These are phyloP conservation scores for Epicampocera succincta DNA, from an alignment of 2,888 invertebrate genomes.

Conservation along the genomic window DNA sequence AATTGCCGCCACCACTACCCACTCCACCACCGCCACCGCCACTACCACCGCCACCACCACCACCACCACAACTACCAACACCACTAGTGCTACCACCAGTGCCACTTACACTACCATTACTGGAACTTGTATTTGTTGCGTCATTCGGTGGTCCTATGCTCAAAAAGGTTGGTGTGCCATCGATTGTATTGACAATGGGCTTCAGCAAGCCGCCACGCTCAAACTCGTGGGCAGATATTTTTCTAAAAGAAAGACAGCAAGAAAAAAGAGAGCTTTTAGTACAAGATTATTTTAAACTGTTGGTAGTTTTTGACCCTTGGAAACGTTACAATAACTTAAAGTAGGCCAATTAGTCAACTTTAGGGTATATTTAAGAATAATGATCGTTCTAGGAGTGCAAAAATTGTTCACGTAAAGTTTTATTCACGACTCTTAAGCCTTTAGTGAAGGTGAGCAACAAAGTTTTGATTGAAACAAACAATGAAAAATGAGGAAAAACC, in stretches of 20 bases:
- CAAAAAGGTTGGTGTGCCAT: constrained; percentile 96
- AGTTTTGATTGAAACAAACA: too few species aligned
- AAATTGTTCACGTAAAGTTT: too few species aligned
- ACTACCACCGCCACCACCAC: constrained; percentile 64
- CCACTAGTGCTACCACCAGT: constrained; percentile 65
- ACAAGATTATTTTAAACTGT: too few species aligned
- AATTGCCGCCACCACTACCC: constrained; percentile 66
- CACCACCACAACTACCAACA: constrained; percentile 56
- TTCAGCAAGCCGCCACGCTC: constrained; percentile 95
- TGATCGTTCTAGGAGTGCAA: too few species aligned
- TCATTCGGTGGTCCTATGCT: constrained; percentile 80
- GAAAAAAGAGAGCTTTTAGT: too few species aligned
- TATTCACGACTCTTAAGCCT: too few species aligned
- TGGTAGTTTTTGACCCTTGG: too few species aligned
- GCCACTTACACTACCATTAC: constrained; percentile 67
- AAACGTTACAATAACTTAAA: too few species aligned
- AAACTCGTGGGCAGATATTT: constrained; percentile 98
- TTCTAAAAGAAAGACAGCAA: constrained; percentile 81
- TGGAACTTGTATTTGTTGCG: constrained; percentile 75
- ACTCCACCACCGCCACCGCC: constrained; percentile 58
- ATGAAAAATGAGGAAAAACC: too few species aligned
- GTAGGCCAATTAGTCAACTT: too few species aligned
- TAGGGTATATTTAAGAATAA: too few species aligned
- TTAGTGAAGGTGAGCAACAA: too few species aligned
- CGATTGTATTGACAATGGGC: constrained; percentile 96